Conservation (phyloP, 64 coral and sea anemone genomes). For the Stichodactyla helianthus region DNA sequence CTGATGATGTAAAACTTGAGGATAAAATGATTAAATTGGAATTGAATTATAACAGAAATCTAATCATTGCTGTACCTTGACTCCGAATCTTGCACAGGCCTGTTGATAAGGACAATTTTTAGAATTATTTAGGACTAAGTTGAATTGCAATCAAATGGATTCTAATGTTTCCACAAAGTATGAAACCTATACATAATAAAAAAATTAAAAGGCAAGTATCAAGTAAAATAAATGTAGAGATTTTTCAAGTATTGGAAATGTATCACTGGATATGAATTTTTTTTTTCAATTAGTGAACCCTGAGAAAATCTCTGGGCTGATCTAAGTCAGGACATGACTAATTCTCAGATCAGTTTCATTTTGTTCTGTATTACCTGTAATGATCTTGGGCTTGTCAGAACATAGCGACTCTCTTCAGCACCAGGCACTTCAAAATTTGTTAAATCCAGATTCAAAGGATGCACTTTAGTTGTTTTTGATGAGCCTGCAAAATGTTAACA, state of each 20-base stretch:
- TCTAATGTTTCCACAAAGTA: not conserved
- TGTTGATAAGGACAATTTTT: conserved; percentile 21
- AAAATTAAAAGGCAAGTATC: no score
- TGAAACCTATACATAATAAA: not conserved
- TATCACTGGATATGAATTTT: no score
- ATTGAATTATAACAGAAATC: no score
- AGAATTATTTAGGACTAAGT: not conserved
- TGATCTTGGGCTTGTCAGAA: conserved; percentile 83
- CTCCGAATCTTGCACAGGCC: conserved; percentile 86
- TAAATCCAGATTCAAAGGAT: conserved; percentile 58
- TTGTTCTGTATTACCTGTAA: conserved; percentile 50
- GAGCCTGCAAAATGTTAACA: not conserved
- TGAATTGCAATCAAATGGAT: not conserved
- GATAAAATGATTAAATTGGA: no score
- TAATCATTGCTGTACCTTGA: conserved; percentile 49
- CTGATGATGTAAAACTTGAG: no score
- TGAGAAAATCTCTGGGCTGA: no score
- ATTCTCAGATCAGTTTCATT: not conserved
- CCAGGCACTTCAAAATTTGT: conserved; percentile 78
- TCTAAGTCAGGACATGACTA: no score
- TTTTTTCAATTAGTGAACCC: no score
- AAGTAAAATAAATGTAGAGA: no score
- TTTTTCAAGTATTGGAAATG: no score
- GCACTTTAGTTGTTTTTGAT: not conserved
- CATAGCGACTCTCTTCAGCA: conserved; percentile 72